These are phyloP conservation scores for Doris montereyensis DNA, from an alignment of 2,888 invertebrate genomes.

Conservation along the genomic window DNA sequence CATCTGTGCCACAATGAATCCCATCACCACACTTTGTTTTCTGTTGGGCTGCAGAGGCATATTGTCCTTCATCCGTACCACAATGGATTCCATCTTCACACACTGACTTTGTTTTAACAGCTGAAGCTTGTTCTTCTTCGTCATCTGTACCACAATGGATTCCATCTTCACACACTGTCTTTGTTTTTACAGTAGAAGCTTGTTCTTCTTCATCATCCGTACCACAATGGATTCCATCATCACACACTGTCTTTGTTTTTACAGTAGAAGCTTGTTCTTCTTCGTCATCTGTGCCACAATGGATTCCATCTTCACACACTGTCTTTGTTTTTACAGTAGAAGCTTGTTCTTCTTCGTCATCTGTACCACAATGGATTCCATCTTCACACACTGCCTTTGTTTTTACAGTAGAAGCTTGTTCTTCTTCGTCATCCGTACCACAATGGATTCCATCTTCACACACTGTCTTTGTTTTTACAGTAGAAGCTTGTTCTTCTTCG, in stretches of 20 bases:
- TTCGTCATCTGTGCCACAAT: constrained; percentile 47
- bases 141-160: neutral
- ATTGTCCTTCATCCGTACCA: constrained; percentile 49
- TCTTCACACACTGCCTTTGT: constrained; percentile 43
- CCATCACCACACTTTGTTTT: constrained; percentile 49
- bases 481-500: constrained; percentile 38
- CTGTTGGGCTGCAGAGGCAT: constrained; percentile 23
- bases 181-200: neutral
- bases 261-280: constrained; percentile 22
- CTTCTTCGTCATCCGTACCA: constrained; percentile 40
- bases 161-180: constrained; percentile 15
- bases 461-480: constrained; percentile 15
- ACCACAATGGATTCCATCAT: constrained; percentile 27
- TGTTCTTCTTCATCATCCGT: constrained; percentile 28
- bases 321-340: constrained; percentile 25
- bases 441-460: constrained; percentile 42
- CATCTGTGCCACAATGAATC: constrained; percentile 53
- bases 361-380: constrained; percentile 53
- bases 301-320: constrained; percentile 47
- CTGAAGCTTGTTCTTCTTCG: neutral
- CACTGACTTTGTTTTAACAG: neutral
- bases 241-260: neutral
- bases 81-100: constrained; percentile 51
- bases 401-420: neutral
- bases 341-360: constrained; percentile 44